Percentiles rank a stretch among this genome's conserved stretches.
These are phyloP conservation scores for Drosophila kuntzei DNA, from an alignment of 2,888 invertebrate species.

Conservation along the genomic window DNA sequence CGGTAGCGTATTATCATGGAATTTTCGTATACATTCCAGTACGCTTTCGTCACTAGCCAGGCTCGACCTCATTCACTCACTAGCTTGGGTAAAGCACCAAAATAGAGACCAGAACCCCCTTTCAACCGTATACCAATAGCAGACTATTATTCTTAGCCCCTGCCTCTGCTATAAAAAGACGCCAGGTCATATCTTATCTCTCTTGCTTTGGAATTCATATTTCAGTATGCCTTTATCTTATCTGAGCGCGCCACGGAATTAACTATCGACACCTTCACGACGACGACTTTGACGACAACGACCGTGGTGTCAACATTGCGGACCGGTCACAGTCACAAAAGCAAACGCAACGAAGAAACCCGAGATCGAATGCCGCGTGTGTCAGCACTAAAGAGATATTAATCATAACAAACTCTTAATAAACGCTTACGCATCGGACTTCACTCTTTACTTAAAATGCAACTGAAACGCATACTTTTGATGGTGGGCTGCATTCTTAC, in stretches of 20 bases:
- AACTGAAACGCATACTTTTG: constrained; percentile 48
- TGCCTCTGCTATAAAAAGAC: not conserved
- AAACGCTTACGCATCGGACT: not conserved
- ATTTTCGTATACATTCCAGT: not conserved
- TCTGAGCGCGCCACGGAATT: constrained; percentile 46
- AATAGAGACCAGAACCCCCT: constrained; percentile 19
- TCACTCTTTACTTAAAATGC: constrained; percentile 36
- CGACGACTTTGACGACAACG: constrained; percentile 20
- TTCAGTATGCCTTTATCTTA: constrained; percentile 50
- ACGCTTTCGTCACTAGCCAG: not conserved
- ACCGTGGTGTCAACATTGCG: constrained; percentile 11
- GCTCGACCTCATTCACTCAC: not conserved
- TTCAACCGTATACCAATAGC: not conserved
- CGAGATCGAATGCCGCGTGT: constrained; percentile 21
- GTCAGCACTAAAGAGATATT: not conserved
- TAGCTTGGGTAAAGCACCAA: constrained; percentile 38
- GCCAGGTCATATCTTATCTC: constrained; percentile 28
- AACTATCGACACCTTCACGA: constrained; percentile 39
- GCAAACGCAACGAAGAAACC: constrained; percentile 13
- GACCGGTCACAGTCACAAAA: constrained; percentile 60
- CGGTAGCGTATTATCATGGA: not conserved
- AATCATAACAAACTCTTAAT: not conserved
- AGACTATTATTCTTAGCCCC: not conserved
- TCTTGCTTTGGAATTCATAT: constrained; percentile 21
- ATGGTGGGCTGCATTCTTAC: constrained; percentile 44